Evolutionary conservation across 2,797 vertebrate genomes (phyloP), one percentile per base, ranked within the genome.

Genomic region (Agapornis canus): DNA sequence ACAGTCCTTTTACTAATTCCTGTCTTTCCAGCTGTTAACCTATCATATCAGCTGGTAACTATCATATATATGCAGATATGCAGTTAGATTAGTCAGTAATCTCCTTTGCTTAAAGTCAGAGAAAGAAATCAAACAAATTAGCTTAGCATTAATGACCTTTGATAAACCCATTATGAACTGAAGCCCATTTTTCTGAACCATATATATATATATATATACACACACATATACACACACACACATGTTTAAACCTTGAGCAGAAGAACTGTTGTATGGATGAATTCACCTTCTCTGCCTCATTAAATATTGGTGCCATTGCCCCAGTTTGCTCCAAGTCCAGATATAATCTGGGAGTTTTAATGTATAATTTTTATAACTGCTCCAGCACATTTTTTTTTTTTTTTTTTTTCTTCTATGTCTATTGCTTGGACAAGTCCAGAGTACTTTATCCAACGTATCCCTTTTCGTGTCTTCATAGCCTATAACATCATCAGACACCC

Each of bases 381-480:
- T 94, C 27, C 52, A 73, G 35, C 31, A 89, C 40, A 35, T 35
- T 9, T 35, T 35, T 35, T 35, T 35, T 35, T 35, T 35, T 35
- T 35, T 35, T 35, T 35, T 48, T 75, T 31, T 35, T 17, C 14
- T 6, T 3, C 5, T 10, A 0, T 26, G 49, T 68, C 59, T 81
- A 3, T 94, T 84, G 77, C 60, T 92, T 77, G 85, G 84, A 39
- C 31, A 26, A 32, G 42, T 57, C 14, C 13, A 47, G n/a, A 49
- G n/a, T 82, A 27, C 61, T 90, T 90, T 75, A 88, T 47, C 61
- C 47, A 94, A 13, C 45, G 27, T 81, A 81, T 75, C 26, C 39
- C 35, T 54, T 81, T 94, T 82, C 52, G 48, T 70, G 22, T 85
- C 71, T 80, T 95, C 49, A 47, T 42, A 71, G 72, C 90, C 89